Base-by-base conservation (phyloP, 2,797 vertebrate species). In the Xerus rutilus region DNA sequence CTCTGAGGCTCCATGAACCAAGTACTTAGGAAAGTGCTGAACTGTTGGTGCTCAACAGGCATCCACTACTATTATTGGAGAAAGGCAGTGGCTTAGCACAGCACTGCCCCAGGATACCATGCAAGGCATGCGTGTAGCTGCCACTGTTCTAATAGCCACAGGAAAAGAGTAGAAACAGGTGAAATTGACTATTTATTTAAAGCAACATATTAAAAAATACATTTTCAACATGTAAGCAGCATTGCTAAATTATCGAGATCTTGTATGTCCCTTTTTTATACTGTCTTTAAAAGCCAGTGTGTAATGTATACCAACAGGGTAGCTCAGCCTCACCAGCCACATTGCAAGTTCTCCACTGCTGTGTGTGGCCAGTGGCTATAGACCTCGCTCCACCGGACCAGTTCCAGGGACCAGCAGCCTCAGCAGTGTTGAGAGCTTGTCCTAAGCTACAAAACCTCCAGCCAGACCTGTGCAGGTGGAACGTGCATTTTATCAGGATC, bases 161-260 rank as follows among this genome's bases (percentile, higher is more conserved):
- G 72, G 93, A 67, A 90, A 47, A 84, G 18, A 49, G 52, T 28
- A 25, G 32, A 78, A 88, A 74, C 49, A 79, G 11, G 14, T 64
- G 23, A 87, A 64, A 90, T 81, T 65, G 20, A 72, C 85, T 77
- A 86, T 89, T 84, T 67, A 69, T 89, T 85, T 88, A 76, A 45
- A n/a, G 20, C 8, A 43, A 9, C 17, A 25, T 57, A 12, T 72
- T 47, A 89, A 86, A 32, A 83, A 67, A 3, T 59, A 3, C 18
- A 25, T 89, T 95, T 89, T 79, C 39, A 86, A n/a, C 13, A 57
- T 64, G 23, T 43, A 82, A 77, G 91, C 67, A 47, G 8, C 84
- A 47, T 87, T 91, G 82, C 93, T 20, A 52, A 84, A 81, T 89
- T 83, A 70, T 79, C 5, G 14, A 70, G 85, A 1, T 39, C 32